Evolutionary conservation across 2,888 invertebrate genomes (phyloP), one percentile per base, ranked within the genome.

Genomic region (Metopia argyrocephala): DNA sequence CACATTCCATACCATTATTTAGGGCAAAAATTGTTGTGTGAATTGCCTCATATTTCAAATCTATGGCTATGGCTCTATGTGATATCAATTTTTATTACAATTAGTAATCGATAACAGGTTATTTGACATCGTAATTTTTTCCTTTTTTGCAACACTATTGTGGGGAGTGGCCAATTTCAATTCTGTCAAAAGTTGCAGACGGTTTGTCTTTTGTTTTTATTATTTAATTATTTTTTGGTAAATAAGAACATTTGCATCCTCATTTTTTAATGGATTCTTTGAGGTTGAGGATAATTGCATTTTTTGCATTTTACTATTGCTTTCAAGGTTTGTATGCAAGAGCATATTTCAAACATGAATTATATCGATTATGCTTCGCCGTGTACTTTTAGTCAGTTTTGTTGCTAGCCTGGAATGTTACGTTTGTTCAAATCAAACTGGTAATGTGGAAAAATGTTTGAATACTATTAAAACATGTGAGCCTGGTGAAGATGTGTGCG

Each of bases 391-490:
- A 89, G 89, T 89, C 6, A 71, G 84, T 69, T 87, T 89, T 73
- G 90, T 88, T 21, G 73, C 84, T 87, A 92, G 94, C 83, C 92
- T 98, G 83, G 98, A 98, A 91, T 99, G 98, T 90, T 98, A 98
- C 89, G 97, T 98, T 15, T 99, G 98, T 90, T 93, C 94, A 83
- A 94, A 96, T 85, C 98, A 99, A 91, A 97, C 97, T 84, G 95
- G 95, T 84, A 98, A 98, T 89, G 93, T 92, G 65, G 97, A 96
- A 83, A 98, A 99, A 91, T 99, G 98, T 90, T 92, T 96, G 3
- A 96, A 95, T 87, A 97, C 97, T 1, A 96, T 98, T 7, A 95
- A 94, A 90, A 96, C 96, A 9, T 99, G 98, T 89, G 95, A 96
- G 84, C 94, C 94, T 85, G 94, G 94, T 46, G 94, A 98, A 88